Conservation (phyloP, 2,113 vertebrate species). For the Oreotrochilus melanogaster region DNA sequence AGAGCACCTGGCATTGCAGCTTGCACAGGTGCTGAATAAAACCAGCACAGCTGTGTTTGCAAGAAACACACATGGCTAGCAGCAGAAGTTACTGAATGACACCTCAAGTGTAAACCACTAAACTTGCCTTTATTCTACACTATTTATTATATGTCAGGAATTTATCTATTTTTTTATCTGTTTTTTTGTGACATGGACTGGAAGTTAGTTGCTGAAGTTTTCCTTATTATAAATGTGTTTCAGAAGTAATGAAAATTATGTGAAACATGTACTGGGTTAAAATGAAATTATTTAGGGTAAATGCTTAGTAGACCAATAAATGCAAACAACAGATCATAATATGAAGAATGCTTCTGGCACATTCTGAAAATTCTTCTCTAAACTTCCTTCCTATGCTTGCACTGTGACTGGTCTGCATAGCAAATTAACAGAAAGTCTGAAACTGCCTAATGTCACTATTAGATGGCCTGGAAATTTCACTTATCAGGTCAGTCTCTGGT, state of each 20-base stretch:
- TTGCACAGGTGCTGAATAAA: conserved; percentile 33
- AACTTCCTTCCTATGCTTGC: neutral
- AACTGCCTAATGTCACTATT: neutral
- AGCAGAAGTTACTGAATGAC: conserved; percentile 36
- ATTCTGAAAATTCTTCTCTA: neutral
- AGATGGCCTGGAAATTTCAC: neutral
- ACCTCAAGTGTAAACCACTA: neutral
- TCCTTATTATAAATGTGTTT: neutral
- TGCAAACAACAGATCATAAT: neutral
- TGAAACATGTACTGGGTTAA: neutral
- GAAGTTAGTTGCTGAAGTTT: neutral
- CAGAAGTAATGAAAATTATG: neutral
- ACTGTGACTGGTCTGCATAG: neutral
- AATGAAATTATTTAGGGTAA: neutral
- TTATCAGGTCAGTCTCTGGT: neutral
- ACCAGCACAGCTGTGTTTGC: neutral
- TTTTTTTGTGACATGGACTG: neutral
- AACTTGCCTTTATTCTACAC: neutral
- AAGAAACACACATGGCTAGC: conserved; percentile 1
- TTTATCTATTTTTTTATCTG: neutral
- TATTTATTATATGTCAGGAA: neutral
- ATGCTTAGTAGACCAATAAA: neutral
- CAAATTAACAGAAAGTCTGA: neutral
- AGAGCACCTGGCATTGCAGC: conserved; percentile 2
- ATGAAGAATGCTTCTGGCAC: neutral